A percentile compares a stretch with the other conserved stretches of the same genome.
These are phyloP conservation scores for Pterostichus madidus DNA, from an alignment of 2,888 invertebrate species.

Conservation along the genomic window DNA sequence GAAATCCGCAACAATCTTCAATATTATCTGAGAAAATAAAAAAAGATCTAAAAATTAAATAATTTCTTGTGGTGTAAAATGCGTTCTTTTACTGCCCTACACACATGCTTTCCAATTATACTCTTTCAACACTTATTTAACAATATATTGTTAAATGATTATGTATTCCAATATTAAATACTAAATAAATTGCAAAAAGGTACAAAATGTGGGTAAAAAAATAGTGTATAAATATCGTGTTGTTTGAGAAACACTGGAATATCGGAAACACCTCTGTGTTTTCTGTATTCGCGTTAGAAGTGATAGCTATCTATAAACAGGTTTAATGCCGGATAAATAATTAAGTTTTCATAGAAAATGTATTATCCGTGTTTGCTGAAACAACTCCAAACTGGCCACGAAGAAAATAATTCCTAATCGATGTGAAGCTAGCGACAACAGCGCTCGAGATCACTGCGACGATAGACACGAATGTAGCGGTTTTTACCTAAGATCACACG, in stretches of 20 bases:
- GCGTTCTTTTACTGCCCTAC: too few species aligned
- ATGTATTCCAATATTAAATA: too few species aligned
- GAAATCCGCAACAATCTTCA: too few species aligned
- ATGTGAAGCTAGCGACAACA: background rate
- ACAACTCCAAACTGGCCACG: conserved; percentile 35
- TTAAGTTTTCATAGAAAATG: conserved; percentile 64
- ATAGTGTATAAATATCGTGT: background rate
- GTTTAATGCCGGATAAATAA: conserved; percentile 57
- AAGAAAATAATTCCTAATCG: conserved; percentile 40
- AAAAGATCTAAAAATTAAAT: too few species aligned
- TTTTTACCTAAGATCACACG: conserved; percentile 42
- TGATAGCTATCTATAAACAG: conserved; percentile 55
- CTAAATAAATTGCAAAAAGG: too few species aligned
- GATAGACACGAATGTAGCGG: conserved; percentile 5
- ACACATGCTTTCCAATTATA: too few species aligned
- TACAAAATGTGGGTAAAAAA: too few species aligned
- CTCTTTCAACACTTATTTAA: too few species aligned
- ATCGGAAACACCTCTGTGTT: conserved; percentile 24
- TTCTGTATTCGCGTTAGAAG: background rate
- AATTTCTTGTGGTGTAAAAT: too few species aligned
- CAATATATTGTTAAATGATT: too few species aligned
- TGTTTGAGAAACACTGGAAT: conserved; percentile 18
- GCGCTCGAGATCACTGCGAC: background rate
- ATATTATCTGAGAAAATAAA: too few species aligned
- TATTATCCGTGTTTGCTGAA: conserved; percentile 48